Percentiles rank a stretch among this genome's conserved stretches.
phyloP scores from a whole-genome alignment of 2,113 vertebrate genomes.

The Leucoraja erinaceus region DNA sequence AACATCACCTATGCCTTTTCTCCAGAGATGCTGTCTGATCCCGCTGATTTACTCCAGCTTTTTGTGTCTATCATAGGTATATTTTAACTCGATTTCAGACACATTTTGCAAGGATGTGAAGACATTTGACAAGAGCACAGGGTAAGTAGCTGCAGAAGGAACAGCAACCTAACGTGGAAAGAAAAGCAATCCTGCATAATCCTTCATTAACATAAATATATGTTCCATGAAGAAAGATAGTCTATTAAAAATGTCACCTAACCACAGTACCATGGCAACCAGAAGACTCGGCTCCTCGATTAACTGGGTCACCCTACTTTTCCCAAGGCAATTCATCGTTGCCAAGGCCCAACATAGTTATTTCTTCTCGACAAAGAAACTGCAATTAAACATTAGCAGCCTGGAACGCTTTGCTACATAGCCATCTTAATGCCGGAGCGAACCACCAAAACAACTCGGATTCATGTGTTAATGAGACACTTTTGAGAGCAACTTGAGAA shows the following conservation, averaged over 20 bases:
- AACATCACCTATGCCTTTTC: no score
- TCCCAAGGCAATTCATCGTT: constrained; percentile 11
- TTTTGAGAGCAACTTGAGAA: background rate
- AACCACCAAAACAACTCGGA: background rate
- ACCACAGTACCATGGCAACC: background rate
- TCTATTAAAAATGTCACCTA: background rate
- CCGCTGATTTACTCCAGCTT: no score
- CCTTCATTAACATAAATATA: background rate
- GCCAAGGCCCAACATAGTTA: background rate
- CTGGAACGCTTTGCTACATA: background rate
- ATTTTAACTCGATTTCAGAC: no score
- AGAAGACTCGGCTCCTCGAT: background rate
- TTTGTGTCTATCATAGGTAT: no score
- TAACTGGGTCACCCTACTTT: background rate
- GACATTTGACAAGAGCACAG: no score
- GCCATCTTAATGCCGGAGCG: background rate
- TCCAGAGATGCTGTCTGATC: no score
- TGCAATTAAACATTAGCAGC: background rate
- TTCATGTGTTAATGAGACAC: background rate
- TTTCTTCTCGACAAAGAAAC: background rate
- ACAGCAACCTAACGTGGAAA: background rate
- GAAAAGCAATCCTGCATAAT: background rate
- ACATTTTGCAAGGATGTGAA: no score
- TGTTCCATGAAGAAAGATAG: background rate
- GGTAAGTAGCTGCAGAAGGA: background rate